Percentiles rank a stretch among this genome's conserved stretches.
Evolutionary conservation across 35 echinoderm and acorn worm genomes (phyloP).

Genomic region (Ophioderma brevispina): DNA sequence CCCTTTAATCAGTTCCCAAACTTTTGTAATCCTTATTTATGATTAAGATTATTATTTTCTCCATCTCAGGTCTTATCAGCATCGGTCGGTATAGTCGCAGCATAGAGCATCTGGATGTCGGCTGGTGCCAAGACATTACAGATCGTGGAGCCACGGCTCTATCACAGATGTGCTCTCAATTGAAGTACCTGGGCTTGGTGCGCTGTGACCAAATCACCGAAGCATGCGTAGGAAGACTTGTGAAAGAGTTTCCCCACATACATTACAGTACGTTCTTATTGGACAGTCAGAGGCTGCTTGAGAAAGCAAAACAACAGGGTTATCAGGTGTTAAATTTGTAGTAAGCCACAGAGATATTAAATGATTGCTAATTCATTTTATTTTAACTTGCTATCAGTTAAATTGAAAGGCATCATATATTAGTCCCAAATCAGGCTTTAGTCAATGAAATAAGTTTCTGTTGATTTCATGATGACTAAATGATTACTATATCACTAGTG

Average conservation of each 20-base stretch:
- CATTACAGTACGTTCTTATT: constrained; percentile 62
- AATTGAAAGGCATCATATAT: too few species aligned
- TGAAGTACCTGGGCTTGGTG: constrained; percentile 57
- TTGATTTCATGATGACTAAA: too few species aligned
- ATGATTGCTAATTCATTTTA: too few species aligned
- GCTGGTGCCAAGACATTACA: constrained; percentile 42
- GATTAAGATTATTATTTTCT: constrained; percentile 21
- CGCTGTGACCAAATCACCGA: constrained; percentile 43
- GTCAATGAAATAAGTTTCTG: too few species aligned
- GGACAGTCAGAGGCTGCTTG: constrained; percentile 59
- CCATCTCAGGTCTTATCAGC: constrained; percentile 35
- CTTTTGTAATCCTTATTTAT: too few species aligned
- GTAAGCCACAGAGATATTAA: too few species aligned
- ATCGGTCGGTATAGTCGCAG: constrained; percentile 29
- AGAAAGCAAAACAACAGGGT: constrained; percentile 27
- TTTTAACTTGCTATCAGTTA: too few species aligned
- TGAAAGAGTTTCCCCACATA: constrained; percentile 29
- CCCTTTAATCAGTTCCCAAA: too few species aligned
- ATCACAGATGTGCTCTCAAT: constrained; percentile 28
- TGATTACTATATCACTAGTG: too few species aligned
- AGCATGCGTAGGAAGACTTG: constrained; percentile 2
- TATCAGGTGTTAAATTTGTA: too few species aligned
- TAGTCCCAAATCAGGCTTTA: too few species aligned
- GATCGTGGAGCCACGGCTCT: constrained; percentile 29
- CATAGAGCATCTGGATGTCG: constrained; percentile 45